These are phyloP conservation scores for Bathynomus jamesi DNA, from an alignment of 1,140 invertebrate genomes.

Conservation along the genomic window DNA sequence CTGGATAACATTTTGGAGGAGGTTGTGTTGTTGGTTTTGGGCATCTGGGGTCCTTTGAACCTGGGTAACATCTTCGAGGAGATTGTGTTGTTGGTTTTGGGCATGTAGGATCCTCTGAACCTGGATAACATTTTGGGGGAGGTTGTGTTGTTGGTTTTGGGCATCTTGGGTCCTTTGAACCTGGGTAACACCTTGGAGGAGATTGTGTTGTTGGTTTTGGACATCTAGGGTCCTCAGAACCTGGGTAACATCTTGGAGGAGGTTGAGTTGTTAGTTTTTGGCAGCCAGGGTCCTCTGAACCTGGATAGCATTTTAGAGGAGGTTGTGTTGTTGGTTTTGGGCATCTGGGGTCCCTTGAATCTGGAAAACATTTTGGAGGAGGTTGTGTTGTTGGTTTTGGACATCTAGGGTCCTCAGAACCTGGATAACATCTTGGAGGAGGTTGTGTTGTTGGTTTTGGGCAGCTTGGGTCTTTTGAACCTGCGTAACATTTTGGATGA, in stretches of 20 bases:
- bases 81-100: slow-evolving; percentile 7
- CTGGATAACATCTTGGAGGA: slow-evolving; percentile 23
- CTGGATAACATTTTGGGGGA: slow-evolving; percentile 10
- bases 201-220: slow-evolving; percentile 13
- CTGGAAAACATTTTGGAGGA: slow-evolving; percentile 5
- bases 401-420: slow-evolving; percentile 24
- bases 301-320: too few species aligned
- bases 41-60: slow-evolving; percentile 33
- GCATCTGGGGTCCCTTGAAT: slow-evolving; percentile 27
- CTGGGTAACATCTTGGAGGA: too few species aligned
- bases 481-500: neutral
- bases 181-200: neutral
- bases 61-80: slow-evolving; percentile 23
- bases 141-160: neutral
- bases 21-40: slow-evolving; percentile 1
- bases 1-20: too few species aligned
- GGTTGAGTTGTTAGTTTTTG: too few species aligned
- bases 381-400: slow-evolving; percentile 11
- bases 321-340: too few species aligned
- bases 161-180: slow-evolving; percentile 9
- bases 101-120: slow-evolving; percentile 15
- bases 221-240: too few species aligned
- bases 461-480: neutral
- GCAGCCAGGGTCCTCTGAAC: too few species aligned
- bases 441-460: neutral